Evolutionary conservation across 2,888 invertebrate genomes (phyloP), one percentile per base, ranked within the genome.

Genomic region (Protophormia terraenovae): DNA sequence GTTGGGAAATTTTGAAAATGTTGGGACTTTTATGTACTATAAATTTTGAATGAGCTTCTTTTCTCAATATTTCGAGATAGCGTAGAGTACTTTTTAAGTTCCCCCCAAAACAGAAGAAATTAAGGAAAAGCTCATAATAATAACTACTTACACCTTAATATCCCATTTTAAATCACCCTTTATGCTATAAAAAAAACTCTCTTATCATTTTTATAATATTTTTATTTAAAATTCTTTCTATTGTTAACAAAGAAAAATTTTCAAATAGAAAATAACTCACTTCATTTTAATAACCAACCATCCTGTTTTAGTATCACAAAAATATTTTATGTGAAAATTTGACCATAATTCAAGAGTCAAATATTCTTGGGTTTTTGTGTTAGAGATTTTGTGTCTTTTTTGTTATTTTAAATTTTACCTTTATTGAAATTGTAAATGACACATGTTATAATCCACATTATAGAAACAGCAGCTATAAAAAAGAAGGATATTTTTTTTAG

Each of bases 341-440:
- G 73, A 69, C 73, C 81, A 85, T 85, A 81, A 85, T 78, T 81
- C 73, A 72, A 27, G 53, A 81, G 73, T 58, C 79, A 84, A 79
- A 84, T 81, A 81, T 75, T 81, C 16, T n/a, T 38, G 62, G 38
- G 41, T 72, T 62, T 71, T 71, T 38, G 38, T 55, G 14, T 64
- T 78, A 14, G 19, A 45, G 53, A 55, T 55, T 78, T 38, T 67
- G 41, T 58, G n/a, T 53, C 14, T 53, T 35, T 6, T 66, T 55
- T 66, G n/a, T 58, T 32, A 67, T 45, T 66, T 38, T 16, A 47
- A 72, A 47, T 67, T 73, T 78, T 85, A 82, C 81, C 84, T 85
- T 80, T 82, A 85, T 85, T 78, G 81, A 85, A 85, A 81, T 78
- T 85, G 81, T 55, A 82, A 81, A 85, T 85, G 84, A 85, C 84